Evolutionary conservation across 2,797 vertebrate genomes (phyloP).

Genomic region (Anabas testudineus): DNA sequence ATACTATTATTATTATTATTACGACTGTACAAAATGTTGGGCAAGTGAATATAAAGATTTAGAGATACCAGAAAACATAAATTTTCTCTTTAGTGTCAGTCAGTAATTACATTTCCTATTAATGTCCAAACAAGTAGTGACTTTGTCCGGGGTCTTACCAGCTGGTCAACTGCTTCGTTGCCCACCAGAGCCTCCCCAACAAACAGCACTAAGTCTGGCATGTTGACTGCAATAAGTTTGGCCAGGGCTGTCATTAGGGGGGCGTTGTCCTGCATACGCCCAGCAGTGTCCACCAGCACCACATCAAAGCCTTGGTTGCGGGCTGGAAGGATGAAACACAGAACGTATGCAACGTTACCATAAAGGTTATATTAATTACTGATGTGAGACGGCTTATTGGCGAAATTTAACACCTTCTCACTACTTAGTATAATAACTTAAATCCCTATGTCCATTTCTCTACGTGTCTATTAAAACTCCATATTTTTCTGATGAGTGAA

Average conservation of each 20-base stretch:
- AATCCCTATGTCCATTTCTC: background rate
- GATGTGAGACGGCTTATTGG: background rate
- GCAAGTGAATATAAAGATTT: background rate
- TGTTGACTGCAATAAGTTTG: slow-evolving; percentile 96
- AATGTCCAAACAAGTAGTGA: background rate
- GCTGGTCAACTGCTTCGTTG: slow-evolving; percentile 97
- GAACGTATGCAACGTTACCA: background rate
- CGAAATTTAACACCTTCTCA: background rate
- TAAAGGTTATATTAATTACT: background rate
- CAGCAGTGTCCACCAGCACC: slow-evolving; percentile 98
- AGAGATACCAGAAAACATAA: background rate
- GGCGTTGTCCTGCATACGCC: slow-evolving; percentile 98
- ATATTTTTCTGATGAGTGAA: background rate
- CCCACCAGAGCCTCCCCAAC: slow-evolving; percentile 98
- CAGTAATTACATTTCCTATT: background rate
- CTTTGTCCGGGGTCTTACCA: slow-evolving; percentile 84
- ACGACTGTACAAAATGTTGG: too few species aligned
- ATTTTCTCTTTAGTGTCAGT: background rate
- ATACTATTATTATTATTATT: too few species aligned
- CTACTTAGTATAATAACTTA: background rate
- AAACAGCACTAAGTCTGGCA: slow-evolving; percentile 96
- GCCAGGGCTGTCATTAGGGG: slow-evolving; percentile 97
- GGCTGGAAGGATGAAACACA: slow-evolving; percentile 78
- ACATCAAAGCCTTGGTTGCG: slow-evolving; percentile 96
- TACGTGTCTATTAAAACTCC: background rate